Conservation (phyloP, 2,797 vertebrate genomes). For the Podargus strigoides region DNA sequence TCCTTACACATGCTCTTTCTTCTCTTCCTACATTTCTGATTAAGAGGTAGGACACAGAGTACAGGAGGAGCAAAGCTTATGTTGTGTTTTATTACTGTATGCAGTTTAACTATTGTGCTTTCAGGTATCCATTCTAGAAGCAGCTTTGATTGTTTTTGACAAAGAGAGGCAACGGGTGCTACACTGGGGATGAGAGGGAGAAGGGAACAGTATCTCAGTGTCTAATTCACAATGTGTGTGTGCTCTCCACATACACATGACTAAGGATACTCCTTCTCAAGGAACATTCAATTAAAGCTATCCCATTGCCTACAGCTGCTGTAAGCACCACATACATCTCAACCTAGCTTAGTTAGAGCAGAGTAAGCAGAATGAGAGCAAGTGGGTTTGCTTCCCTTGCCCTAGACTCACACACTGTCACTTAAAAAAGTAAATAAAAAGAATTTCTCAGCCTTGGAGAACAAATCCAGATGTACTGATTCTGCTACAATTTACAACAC, state of each 20-base stretch:
- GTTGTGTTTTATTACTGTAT: rapidly evolving
- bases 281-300: not conserved
- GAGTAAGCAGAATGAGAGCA: not conserved
- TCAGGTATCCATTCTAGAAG: not conserved
- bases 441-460: not conserved
- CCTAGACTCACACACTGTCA: not conserved
- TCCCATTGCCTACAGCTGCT: not conserved
- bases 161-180: not conserved
- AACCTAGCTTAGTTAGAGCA: not conserved
- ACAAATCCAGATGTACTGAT: not conserved
- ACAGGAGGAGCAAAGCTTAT: not conserved
- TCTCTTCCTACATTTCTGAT: not conserved
- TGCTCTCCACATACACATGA: not conserved
- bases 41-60: not conserved
- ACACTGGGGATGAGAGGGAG: not conserved
- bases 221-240: too few relatives aligned
- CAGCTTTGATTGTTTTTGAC: not conserved
- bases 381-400: not conserved
- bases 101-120: not conserved
- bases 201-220: not conserved
- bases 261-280: not conserved
- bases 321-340: not conserved
- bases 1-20: not conserved
- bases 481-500: not conserved
- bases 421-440: not conserved